A percentile compares a stretch with the other conserved stretches of the same genome.
phyloP scores from a whole-genome alignment of 2,797 vertebrate genomes.

The Discoglossus pictus region DNA sequence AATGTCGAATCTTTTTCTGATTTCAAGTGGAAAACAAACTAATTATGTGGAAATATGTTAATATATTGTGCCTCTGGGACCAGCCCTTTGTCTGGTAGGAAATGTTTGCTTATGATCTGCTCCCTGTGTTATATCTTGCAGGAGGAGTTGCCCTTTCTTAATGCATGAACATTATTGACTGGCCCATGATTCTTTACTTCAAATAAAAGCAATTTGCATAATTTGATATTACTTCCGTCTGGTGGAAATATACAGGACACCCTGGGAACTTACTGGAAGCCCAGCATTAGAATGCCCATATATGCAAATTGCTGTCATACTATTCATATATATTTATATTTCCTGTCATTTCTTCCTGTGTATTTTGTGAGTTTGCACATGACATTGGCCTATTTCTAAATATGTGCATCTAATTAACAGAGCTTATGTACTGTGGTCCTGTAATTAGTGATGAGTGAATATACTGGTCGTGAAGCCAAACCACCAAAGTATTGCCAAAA shows the following conservation, averaged over 20 bases:
- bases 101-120: conserved; percentile 75
- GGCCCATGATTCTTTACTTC: conserved; percentile 86
- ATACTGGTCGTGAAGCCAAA: conserved; percentile 4
- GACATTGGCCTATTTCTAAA: conserved; percentile 12
- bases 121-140: conserved; percentile 90
- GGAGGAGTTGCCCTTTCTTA: conserved; percentile 94
- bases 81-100: conserved; percentile 72
- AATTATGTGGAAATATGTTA: conserved; percentile 99
- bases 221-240: conserved; percentile 82
- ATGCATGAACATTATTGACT: conserved; percentile 89
- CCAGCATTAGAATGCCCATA: not conserved
- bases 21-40: conserved; percentile 99
- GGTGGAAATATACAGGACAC: conserved; percentile 75
- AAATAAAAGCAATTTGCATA: conserved; percentile 89
- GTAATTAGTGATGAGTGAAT: not conserved
- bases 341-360: conserved; percentile 5
- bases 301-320: not conserved
- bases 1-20: conserved; percentile 91
- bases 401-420: conserved; percentile 16
- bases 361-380: not conserved
- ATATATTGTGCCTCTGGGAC: conserved; percentile 89
- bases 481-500: not conserved
- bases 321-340: conserved; percentile 13
- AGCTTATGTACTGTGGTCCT: not conserved
- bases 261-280: conserved; percentile 56